Evolutionary conservation across 2,113 vertebrate species (phyloP).

Genomic region (Anoplopoma fimbria): DNA sequence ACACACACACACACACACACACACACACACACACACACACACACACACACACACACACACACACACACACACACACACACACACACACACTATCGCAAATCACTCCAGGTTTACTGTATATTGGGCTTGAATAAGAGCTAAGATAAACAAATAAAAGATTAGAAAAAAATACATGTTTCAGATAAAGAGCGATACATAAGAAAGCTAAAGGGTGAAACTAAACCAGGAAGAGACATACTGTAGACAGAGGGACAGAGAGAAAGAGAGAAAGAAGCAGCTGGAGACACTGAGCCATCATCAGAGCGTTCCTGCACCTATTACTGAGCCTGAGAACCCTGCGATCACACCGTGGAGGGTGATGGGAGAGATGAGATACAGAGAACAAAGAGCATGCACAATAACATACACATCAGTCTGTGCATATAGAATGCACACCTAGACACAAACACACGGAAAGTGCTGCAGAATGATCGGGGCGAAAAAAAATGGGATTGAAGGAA

Average conservation of each 20-base stretch:
- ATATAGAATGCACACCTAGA: constrained; percentile 3
- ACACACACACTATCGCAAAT: background rate
- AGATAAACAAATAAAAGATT: background rate
- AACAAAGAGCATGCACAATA: constrained; percentile 54
- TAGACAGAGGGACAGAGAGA: constrained; percentile 1
- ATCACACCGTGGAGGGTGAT: constrained; percentile 34
- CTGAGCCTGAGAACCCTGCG: constrained; percentile 82
- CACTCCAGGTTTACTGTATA: background rate
- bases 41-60: constrained; percentile 57
- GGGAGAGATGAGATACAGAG: constrained; percentile 42
- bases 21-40: constrained; percentile 13
- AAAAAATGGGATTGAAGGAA: constrained; percentile 14
- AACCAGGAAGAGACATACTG: background rate
- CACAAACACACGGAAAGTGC: constrained; percentile 9
- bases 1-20: constrained; percentile 40
- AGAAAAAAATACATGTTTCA: background rate
- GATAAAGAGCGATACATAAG: background rate
- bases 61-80: constrained; percentile 16
- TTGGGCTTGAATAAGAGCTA: background rate
- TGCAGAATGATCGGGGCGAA: background rate
- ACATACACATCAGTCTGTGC: background rate
- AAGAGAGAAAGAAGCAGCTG: constrained; percentile 35
- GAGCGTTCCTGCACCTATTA: constrained; percentile 74
- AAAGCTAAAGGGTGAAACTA: background rate
- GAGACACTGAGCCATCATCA: constrained; percentile 41